phyloP scores from a whole-genome alignment of 2,113 vertebrate species.

The Vimba vimba region DNA sequence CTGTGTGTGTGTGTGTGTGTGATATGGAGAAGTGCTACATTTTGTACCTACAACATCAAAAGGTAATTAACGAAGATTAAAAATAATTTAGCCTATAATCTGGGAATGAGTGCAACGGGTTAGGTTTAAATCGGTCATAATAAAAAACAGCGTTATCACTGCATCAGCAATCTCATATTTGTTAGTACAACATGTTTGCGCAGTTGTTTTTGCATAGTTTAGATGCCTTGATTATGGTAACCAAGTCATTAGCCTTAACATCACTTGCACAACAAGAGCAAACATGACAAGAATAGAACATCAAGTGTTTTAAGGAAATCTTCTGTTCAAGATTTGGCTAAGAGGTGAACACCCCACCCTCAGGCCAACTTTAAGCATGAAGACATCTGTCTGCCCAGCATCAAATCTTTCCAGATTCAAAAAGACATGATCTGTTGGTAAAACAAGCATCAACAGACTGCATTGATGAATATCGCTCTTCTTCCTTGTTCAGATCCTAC shows the following conservation, averaged over 20 bases:
- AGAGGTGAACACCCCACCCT: conserved; percentile 21
- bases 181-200: neutral
- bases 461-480: neutral
- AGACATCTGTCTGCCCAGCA: neutral
- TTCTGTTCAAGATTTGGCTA: neutral
- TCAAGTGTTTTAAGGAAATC: neutral
- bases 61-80: neutral
- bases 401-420: neutral
- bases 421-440: neutral
- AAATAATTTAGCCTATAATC: neutral
- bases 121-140: neutral
- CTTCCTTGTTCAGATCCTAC: neutral
- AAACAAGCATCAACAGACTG: neutral
- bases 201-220: neutral
- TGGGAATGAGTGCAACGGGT: neutral
- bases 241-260: conserved; percentile 3
- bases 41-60: neutral
- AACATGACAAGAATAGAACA: conserved; percentile 18
- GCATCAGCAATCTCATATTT: neutral
- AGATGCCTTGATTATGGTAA: neutral
- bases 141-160: neutral
- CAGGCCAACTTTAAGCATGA: neutral
- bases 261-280: conserved; percentile 16
- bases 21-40: neutral
- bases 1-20: neutral